These are phyloP conservation scores for Desmophyllum pertusum DNA, from an alignment of 92 coral and sea anemone genomes.

Conservation along the genomic window DNA sequence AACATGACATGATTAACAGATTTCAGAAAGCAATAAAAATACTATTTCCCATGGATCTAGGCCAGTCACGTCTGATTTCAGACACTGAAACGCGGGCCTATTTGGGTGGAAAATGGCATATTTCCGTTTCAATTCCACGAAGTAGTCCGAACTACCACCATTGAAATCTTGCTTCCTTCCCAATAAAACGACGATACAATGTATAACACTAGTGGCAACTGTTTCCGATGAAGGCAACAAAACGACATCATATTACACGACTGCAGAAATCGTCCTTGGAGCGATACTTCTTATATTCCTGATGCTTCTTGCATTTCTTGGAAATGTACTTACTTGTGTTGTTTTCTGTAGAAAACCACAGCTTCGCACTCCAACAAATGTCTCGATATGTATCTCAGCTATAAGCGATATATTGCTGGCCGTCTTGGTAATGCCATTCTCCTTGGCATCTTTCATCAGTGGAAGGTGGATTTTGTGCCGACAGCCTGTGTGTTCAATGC, in stretches of 20 bases:
- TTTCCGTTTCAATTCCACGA: too few relatives aligned
- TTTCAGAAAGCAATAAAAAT: too few relatives aligned
- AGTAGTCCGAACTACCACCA: too few relatives aligned
- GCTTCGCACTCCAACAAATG: slow-evolving; percentile 1
- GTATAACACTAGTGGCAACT: too few relatives aligned
- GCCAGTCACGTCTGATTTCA: too few relatives aligned
- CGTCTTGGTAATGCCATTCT: slow-evolving; percentile 1
- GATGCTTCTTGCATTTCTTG: neutral
- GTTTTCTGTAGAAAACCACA: slow-evolving; percentile 7
- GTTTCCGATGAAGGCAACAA: too few relatives aligned
- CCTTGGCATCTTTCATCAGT: neutral
- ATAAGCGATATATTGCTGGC: neutral
- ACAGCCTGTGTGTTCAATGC: neutral
- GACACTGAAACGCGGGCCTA: too few relatives aligned
- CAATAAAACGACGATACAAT: too few relatives aligned
- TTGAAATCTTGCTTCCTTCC: too few relatives aligned
- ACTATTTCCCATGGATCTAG: too few relatives aligned
- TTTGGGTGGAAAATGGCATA: too few relatives aligned
- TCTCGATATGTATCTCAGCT: neutral
- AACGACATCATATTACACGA: neutral
- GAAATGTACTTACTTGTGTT: neutral
- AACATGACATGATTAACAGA: too few relatives aligned
- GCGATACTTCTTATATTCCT: neutral
- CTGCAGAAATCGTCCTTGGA: neutral
- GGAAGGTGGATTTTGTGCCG: neutral